Evolutionary conservation across 2,113 vertebrate species (phyloP), one percentile per base, ranked within the genome.

Genomic region (Albula goreensis): DNA sequence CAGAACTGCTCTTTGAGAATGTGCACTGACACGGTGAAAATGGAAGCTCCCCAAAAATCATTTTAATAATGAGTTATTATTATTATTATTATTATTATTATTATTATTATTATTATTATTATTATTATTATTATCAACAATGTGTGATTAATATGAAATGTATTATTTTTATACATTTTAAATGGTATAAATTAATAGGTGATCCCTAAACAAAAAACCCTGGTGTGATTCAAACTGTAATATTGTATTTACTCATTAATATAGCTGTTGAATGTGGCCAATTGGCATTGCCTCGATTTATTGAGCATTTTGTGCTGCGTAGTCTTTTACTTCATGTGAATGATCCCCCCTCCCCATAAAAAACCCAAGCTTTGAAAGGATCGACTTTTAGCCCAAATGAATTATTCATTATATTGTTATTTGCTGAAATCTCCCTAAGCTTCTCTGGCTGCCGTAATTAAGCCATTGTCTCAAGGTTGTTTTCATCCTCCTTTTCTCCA

Each of bases 271-370:
- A 48, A 2, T 56, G 31, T 11, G 74, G 50, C 6, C 48, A 74
- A 22, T 70, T 49, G 41, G 49, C 49, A 50, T 56, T 31, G 60
- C 49, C 63, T 70, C 50, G 63, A 74, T 85, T 52, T 78, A 78
- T 52, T 85, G 83, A n/a, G 41, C 13, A 56, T 78, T 85, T 85
- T 56, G 22, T 78, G 70, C 83, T 78, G 83, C 66, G 50, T 84
- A 74, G 63, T 81, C 50, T 57, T 41, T 86, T 49, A 15, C 56
- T 50, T 50, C 11, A 22, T 74, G 78, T 86, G 53, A 74, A 81
- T 81, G 15, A 81, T 70, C 52, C 25, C 78, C 70, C 4, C 74
- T 22, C 25, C 74, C 50, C 50, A 70, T 41, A 77, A 82, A 19
- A 86, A 15, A 48, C 49, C 49, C 9, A 56, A 82, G 22, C 4